These are phyloP conservation scores for Euclidia mi DNA, from an alignment of 2,888 invertebrate genomes.

Conservation along the genomic window DNA sequence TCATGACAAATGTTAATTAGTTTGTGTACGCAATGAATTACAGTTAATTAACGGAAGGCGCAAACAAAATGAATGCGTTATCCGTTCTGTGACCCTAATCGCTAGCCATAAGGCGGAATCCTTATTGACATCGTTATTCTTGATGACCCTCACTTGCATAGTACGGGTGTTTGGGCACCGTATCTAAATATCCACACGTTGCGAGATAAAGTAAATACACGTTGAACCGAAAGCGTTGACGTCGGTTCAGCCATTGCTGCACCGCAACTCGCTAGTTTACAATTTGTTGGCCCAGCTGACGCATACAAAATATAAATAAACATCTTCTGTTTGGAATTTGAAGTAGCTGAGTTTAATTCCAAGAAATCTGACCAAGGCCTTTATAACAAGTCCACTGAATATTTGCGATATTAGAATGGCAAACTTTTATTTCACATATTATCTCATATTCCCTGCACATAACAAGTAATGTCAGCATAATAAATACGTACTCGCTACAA, in stretches of 20 bases:
- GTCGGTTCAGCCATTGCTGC: background rate
- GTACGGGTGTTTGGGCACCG: conserved; percentile 2
- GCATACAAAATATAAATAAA: conserved; percentile 27
- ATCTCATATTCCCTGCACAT: too few relatives aligned
- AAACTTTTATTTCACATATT: conserved; percentile 17
- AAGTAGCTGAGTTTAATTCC: conserved; percentile 14
- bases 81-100: conserved; percentile 32
- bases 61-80: conserved; percentile 17
- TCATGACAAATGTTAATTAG: conserved; percentile 18
- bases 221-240: conserved; percentile 19
- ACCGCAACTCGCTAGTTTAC: background rate
- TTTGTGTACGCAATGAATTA: conserved; percentile 16
- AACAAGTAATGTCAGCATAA: too few relatives aligned
- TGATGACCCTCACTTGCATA: conserved; percentile 25
- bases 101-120: conserved; percentile 17
- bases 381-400: conserved; percentile 20
- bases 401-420: conserved; percentile 23
- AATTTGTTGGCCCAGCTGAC: conserved; percentile 27
- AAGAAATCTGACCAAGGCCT: conserved; percentile 20
- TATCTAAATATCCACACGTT: conserved; percentile 5
- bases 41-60: conserved; percentile 5
- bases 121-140: conserved; percentile 32
- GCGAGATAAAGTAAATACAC: conserved; percentile 12
- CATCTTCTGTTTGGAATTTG: conserved; percentile 19
- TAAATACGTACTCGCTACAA: too few relatives aligned